Conservation (phyloP, 2,888 invertebrate species). For the Scrobipalpa costella region DNA sequence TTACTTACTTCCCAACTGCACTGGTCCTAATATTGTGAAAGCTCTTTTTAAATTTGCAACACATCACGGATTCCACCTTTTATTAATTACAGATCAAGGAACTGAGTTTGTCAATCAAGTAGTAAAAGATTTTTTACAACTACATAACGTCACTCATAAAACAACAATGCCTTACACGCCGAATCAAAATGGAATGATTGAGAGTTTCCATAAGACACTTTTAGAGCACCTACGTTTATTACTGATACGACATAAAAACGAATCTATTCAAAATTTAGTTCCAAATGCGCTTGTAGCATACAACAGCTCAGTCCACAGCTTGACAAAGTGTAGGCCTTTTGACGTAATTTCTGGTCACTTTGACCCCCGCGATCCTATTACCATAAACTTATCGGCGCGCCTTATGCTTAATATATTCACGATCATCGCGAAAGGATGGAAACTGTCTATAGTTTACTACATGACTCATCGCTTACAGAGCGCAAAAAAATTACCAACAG, state of each 20-base stretch:
- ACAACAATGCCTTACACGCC: constrained; percentile 30
- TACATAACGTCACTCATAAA: constrained; percentile 37
- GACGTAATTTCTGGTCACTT: constrained; percentile 10
- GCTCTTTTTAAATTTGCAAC: constrained; percentile 27
- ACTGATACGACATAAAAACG: constrained; percentile 27
- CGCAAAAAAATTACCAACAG: background rate
- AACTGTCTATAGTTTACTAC: background rate
- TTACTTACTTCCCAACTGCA: constrained; percentile 29
- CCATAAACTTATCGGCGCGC: background rate
- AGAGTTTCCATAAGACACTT: constrained; percentile 31
- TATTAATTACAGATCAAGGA: constrained; percentile 28
- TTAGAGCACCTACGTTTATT: constrained; percentile 34
- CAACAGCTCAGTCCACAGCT: constrained; percentile 37
- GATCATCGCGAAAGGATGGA: background rate
- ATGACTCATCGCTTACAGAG: background rate
- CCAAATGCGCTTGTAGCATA: constrained; percentile 36
- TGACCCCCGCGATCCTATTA: constrained; percentile 9
- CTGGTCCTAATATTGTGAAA: constrained; percentile 31
- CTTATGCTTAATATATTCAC: constrained; percentile 1
- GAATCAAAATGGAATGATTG: constrained; percentile 36
- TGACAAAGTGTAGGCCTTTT: constrained; percentile 37
- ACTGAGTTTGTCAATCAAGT: constrained; percentile 31
- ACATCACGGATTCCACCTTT: constrained; percentile 30
- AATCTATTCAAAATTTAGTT: constrained; percentile 28
- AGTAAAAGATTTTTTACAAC: constrained; percentile 31